phyloP scores from a whole-genome alignment of 2,888 invertebrate species.

The Holacanthella duospinosa region DNA sequence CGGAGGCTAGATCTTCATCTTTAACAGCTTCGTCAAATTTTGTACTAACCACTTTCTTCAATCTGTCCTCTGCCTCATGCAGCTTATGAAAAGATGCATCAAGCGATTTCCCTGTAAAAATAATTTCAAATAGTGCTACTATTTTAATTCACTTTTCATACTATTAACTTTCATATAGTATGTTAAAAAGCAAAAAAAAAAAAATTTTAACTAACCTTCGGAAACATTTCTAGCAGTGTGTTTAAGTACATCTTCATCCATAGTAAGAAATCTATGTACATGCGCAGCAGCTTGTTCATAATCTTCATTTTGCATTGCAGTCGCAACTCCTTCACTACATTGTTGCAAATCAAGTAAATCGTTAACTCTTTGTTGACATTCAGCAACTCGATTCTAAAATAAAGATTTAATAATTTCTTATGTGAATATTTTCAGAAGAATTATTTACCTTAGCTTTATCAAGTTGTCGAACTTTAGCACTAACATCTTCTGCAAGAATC shows the following conservation, averaged over 20 bases:
- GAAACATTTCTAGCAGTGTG: slow-evolving; percentile 66
- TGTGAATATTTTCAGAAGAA: background rate
- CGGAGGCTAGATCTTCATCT: slow-evolving; percentile 74
- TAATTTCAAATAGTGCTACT: background rate
- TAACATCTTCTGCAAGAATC: slow-evolving; percentile 80
- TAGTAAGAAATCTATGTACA: slow-evolving; percentile 81
- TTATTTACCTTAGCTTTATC: slow-evolving; percentile 79
- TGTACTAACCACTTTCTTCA: slow-evolving; percentile 57
- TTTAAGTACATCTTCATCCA: slow-evolving; percentile 74
- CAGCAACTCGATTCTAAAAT: slow-evolving; percentile 72
- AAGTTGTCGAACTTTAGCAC: slow-evolving; percentile 85
- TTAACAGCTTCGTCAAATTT: slow-evolving; percentile 87
- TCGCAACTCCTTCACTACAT: slow-evolving; percentile 94
- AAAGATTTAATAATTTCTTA: background rate
- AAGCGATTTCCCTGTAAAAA: slow-evolving; percentile 53
- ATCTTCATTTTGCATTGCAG: slow-evolving; percentile 86
- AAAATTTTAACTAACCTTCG: slow-evolving; percentile 43
- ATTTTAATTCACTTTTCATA: too few species aligned
- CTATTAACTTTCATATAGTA: background rate
- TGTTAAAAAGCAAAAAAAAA: background rate
- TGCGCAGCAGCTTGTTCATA: slow-evolving; percentile 95
- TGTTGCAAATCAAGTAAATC: slow-evolving; percentile 88
- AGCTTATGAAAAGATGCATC: slow-evolving; percentile 60
- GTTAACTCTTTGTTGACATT: slow-evolving; percentile 86
- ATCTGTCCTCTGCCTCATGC: slow-evolving; percentile 62